Percentiles rank a stretch among this genome's conserved stretches.
Conservation (phyloP, 2,888 invertebrate species). For the Nemotelus pantherinus region DNA sequence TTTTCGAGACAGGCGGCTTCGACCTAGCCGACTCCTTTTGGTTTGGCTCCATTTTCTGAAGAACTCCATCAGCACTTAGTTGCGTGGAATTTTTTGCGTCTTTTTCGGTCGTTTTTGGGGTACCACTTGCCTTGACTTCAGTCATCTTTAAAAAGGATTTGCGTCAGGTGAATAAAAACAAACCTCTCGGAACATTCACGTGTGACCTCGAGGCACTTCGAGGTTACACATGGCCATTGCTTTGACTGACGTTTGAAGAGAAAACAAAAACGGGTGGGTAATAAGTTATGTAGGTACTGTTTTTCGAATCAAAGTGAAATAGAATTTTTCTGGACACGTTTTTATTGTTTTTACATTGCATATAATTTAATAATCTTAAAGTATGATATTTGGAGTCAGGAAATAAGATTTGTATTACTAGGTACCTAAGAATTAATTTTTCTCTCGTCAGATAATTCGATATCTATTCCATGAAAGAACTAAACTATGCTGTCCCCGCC, state of each 20-base stretch:
- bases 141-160: slow-evolving; percentile 10
- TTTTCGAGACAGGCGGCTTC: slow-evolving; percentile 42
- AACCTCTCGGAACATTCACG: slow-evolving; percentile 10
- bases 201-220: slow-evolving; percentile 3
- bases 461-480: neutral
- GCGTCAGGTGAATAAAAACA: neutral
- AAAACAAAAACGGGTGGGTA: neutral
- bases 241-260: neutral
- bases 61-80: slow-evolving; percentile 11
- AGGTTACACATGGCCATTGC: neutral
- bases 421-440: too few relatives aligned
- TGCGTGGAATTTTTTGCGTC: too few relatives aligned
- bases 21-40: slow-evolving; percentile 8
- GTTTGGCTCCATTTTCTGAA: slow-evolving; percentile 33
- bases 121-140: neutral
- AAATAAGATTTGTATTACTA: too few relatives aligned
- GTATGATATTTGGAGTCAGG: too few relatives aligned
- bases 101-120: neutral
- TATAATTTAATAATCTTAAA: too few relatives aligned
- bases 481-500: slow-evolving; percentile 40
- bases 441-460: too few relatives aligned
- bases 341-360: too few relatives aligned
- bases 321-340: too few relatives aligned
- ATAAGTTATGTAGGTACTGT: neutral
- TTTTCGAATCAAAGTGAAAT: too few relatives aligned